These are phyloP conservation scores for Carterocephalus palaemon DNA, from an alignment of 2,888 invertebrate genomes.

Conservation along the genomic window DNA sequence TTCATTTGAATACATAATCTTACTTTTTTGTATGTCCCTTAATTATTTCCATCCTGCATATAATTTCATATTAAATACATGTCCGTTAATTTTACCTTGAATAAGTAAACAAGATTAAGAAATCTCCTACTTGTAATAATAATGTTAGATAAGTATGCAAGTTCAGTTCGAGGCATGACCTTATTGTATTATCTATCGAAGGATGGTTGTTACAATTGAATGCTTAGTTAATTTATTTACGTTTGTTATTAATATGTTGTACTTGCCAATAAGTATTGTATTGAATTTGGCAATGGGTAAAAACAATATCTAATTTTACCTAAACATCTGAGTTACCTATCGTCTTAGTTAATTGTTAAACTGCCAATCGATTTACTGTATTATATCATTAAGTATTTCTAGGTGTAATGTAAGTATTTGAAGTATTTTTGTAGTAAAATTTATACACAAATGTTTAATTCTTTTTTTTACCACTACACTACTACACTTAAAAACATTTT, in stretches of 20 bases:
- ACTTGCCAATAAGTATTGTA: slow-evolving; percentile 32
- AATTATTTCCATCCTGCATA: too few species aligned
- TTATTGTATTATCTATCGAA: slow-evolving; percentile 7
- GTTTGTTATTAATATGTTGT: slow-evolving; percentile 24
- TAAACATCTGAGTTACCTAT: slow-evolving; percentile 18
- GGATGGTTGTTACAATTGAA: slow-evolving; percentile 7
- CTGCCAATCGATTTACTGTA: slow-evolving; percentile 21
- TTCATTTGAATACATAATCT: too few species aligned
- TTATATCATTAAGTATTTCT: slow-evolving; percentile 8
- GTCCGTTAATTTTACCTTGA: too few species aligned
- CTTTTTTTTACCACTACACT: background rate
- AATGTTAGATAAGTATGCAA: too few species aligned
- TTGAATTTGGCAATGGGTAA: slow-evolving; percentile 15
- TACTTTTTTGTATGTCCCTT: too few species aligned
- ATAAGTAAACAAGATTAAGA: too few species aligned
- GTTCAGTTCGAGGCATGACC: too few species aligned
- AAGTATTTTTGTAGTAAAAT: slow-evolving; percentile 19
- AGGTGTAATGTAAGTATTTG: slow-evolving; percentile 11
- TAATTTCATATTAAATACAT: too few species aligned
- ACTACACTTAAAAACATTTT: background rate
- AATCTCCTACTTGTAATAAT: too few species aligned
- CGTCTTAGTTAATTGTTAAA: slow-evolving; percentile 18
- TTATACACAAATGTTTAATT: slow-evolving; percentile 6
- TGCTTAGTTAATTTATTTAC: slow-evolving; percentile 29
- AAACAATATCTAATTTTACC: background rate